Base-by-base conservation (phyloP, 2,113 vertebrate species). In the Prietella phreatophila region DNA sequence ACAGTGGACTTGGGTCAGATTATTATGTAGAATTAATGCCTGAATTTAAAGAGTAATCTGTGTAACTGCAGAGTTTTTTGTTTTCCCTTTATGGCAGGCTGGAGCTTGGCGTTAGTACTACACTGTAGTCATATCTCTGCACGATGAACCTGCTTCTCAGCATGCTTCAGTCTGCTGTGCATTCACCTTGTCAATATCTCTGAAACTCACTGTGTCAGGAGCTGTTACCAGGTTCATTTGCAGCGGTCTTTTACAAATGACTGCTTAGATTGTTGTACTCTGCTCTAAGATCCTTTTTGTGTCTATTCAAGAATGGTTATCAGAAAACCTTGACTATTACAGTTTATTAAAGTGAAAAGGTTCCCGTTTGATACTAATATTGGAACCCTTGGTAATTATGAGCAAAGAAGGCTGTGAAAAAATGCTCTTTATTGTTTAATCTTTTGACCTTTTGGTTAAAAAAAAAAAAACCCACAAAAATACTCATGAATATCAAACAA, bases 21-120 rank as follows among this genome's bases (percentile, higher is more conserved):
- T 33, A 82, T 93, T 92, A 90, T 91, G 30, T 92, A 91, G 91
- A 91, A 91, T 92, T 91, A 91, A 85, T 90, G 82, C 90, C 92
- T 92, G 82, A 89, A 93, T 93, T 93, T 92, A 90, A 90, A 36
- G 36, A 14, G 19, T 85, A 22, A 58, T 47, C 5, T 85, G 75
- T 63, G 65, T 19, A 15, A 22, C 42, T 78, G 75, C 36, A 39
- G 36, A 73, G 69, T 17, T 20, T 42, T 78, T 85, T 47, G 5
- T 47, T 47, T 7, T 47, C 42, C 47, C 20, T 73, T 13, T 58
- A 53, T 87, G 63, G 3, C 10, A 39, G 86, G 10, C 22, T 39
- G 15, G 63, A 58, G 63, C 22, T 71, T 39, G 30, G 1, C 1
- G 20, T 36, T 25, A 39, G 50, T 69, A 14, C 27, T 47, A 14